These are phyloP conservation scores for Eupithecia exiguata DNA, from an alignment of 2,888 invertebrate genomes.

Conservation along the genomic window DNA sequence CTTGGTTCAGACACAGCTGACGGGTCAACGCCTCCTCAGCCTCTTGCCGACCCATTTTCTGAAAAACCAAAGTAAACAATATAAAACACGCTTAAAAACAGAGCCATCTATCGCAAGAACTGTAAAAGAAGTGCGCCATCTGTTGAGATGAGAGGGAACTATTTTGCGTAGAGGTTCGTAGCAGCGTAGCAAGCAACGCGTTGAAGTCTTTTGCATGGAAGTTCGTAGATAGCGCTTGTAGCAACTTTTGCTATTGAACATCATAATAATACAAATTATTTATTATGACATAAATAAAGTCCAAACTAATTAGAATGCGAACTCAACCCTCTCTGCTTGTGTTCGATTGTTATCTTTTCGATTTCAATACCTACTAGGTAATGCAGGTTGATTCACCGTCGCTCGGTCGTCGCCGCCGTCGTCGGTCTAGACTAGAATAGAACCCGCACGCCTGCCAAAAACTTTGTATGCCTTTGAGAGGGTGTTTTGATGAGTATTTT, in stretches of 20 bases:
- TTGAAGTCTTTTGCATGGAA: conserved; percentile 29
- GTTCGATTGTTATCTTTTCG: too few species aligned
- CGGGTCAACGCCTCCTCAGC: conserved; percentile 66
- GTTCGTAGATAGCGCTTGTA: conserved; percentile 30
- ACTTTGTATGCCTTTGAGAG: not conserved
- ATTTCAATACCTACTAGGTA: too few species aligned
- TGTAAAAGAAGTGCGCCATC: conserved; percentile 18
- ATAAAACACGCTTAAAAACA: conserved; percentile 28
- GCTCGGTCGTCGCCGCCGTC: too few species aligned
- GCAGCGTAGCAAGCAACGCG: conserved; percentile 35
- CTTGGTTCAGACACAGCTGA: conserved; percentile 66
- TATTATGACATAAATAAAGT: too few species aligned
- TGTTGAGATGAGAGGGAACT: not conserved
- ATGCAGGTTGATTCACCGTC: too few species aligned
- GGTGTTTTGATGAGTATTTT: not conserved
- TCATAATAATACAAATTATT: too few species aligned
- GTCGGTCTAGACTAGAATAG: not conserved
- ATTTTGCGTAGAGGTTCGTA: conserved; percentile 2
- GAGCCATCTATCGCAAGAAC: conserved; percentile 56
- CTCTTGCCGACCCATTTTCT: conserved; percentile 80
- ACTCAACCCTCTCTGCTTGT: too few species aligned
- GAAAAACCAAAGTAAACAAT: conserved; percentile 48
- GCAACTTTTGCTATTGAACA: not conserved
- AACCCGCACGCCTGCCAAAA: not conserved
- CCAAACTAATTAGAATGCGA: too few species aligned